Percentiles rank a stretch among this genome's conserved stretches.
phyloP scores from a whole-genome alignment of 2,888 invertebrate genomes.

The Oasisia sp. region DNA sequence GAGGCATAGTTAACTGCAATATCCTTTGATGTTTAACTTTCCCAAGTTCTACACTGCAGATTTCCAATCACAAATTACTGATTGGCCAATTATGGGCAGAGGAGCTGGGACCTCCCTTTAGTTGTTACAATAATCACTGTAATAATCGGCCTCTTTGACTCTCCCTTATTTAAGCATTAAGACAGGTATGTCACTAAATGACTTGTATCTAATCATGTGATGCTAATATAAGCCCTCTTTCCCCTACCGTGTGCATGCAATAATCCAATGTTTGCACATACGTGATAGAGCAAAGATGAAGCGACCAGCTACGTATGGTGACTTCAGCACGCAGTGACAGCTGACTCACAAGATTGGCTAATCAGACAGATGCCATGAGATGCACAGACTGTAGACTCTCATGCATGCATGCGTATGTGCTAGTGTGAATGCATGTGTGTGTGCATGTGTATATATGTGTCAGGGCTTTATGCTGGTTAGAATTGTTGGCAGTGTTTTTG shows the following conservation, averaged over 20 bases:
- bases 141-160: background rate
- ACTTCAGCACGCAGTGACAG: background rate
- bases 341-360: background rate
- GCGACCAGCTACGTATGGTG: background rate
- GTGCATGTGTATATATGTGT: background rate
- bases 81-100: no score
- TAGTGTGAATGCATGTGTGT: background rate
- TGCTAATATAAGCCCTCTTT: background rate
- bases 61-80: no score
- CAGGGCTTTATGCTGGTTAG: no score
- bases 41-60: no score
- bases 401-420: no score
- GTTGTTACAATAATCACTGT: background rate
- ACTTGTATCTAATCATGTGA: no score
- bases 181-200: no score
- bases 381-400: background rate
- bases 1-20: no score
- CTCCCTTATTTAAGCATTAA: no score
- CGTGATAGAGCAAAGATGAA: background rate
- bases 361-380: background rate
- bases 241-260: background rate
- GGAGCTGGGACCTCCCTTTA: no score
- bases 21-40: no score
- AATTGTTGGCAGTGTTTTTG: no score
- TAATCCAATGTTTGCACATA: background rate